Conservation (phyloP, 2,888 invertebrate species). For the Athalia cordata region DNA sequence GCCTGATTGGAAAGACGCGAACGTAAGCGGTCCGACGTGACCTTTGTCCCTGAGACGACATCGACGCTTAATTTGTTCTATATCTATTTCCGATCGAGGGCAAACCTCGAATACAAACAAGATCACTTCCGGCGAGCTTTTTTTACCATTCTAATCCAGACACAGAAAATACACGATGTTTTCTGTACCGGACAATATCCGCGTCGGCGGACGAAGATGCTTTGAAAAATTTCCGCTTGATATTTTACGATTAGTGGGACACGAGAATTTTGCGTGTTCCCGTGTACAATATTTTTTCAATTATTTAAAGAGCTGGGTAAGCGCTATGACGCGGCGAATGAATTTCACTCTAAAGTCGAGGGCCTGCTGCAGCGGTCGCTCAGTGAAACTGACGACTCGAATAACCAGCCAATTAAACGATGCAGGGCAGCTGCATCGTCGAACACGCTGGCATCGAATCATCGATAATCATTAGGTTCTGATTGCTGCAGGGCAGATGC, state of each 20-base stretch:
- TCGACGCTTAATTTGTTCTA: neutral
- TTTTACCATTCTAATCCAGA: neutral
- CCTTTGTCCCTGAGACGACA: constrained; percentile 27
- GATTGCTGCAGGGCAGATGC: constrained; percentile 58
- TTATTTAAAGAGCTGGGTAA: too few relatives aligned
- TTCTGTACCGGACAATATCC: too few relatives aligned
- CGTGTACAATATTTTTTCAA: too few relatives aligned
- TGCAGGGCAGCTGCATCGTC: constrained; percentile 35
- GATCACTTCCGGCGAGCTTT: constrained; percentile 14
- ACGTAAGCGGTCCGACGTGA: constrained; percentile 37
- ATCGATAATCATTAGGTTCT: constrained; percentile 50
- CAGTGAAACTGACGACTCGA: too few relatives aligned
- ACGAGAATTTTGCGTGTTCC: too few relatives aligned
- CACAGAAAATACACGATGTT: neutral
- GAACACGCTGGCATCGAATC: constrained; percentile 31
- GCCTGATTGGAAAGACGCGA: constrained; percentile 14
- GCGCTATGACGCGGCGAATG: too few relatives aligned
- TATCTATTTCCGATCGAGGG: constrained; percentile 25
- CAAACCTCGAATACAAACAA: neutral
- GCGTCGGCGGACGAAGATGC: too few relatives aligned
- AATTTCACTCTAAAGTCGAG: too few relatives aligned
- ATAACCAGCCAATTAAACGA: neutral
- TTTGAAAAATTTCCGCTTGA: too few relatives aligned
- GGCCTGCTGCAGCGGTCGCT: too few relatives aligned
- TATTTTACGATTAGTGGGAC: too few relatives aligned